Evolutionary conservation across 2,888 invertebrate genomes (phyloP).

Genomic region (Monochamus alternatus): DNA sequence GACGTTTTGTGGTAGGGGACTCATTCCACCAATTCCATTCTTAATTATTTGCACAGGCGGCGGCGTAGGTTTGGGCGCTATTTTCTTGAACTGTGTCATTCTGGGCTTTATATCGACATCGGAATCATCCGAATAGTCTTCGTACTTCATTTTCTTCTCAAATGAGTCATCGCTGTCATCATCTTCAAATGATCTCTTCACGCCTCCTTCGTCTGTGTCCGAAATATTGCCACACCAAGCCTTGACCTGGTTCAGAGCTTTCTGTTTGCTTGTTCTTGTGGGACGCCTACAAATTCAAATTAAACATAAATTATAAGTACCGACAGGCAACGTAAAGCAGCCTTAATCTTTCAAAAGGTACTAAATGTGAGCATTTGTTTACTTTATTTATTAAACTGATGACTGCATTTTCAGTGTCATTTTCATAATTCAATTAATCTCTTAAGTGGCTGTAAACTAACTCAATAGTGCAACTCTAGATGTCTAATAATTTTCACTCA

Average conservation of each 20-base stretch:
- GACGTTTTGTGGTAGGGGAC: constrained; percentile 63
- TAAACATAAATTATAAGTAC: background rate
- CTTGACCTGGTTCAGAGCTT: constrained; percentile 87
- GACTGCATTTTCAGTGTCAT: too few relatives aligned
- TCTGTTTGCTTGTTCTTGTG: constrained; percentile 85
- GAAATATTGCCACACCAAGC: constrained; percentile 85
- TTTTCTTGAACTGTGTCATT: constrained; percentile 40
- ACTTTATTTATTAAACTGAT: too few relatives aligned
- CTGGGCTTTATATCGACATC: constrained; percentile 55
- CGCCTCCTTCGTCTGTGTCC: constrained; percentile 70
- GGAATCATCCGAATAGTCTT: constrained; percentile 66
- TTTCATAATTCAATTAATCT: too few relatives aligned
- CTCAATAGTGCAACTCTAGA: too few relatives aligned
- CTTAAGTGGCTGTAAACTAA: too few relatives aligned
- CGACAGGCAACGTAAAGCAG: too few relatives aligned
- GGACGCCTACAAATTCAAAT: constrained; percentile 72
- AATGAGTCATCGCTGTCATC: constrained; percentile 67
- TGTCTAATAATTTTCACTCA: too few relatives aligned
- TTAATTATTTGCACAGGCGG: constrained; percentile 42
- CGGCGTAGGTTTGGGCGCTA: constrained; percentile 43
- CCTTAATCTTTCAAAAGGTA: too few relatives aligned
- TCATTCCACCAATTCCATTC: constrained; percentile 59
- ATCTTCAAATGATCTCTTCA: constrained; percentile 58
- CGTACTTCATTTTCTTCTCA: constrained; percentile 68
- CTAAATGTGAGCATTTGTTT: too few relatives aligned